Evolutionary conservation across 2,888 invertebrate genomes (phyloP).

Genomic region (Parapristionchus giblindavisi): DNA sequence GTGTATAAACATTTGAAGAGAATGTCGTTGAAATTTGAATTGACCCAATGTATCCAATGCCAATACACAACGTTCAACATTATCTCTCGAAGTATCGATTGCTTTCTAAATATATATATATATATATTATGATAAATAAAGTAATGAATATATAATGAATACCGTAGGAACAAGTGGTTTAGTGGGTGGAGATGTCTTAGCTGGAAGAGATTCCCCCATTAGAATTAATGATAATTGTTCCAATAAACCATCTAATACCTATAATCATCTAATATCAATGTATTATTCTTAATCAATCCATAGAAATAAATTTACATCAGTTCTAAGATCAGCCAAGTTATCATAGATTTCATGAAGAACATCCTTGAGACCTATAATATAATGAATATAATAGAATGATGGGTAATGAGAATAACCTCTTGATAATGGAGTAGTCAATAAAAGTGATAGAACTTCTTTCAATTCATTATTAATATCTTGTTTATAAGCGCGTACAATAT

Average conservation of each 20-base stretch:
- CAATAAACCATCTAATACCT: slow-evolving; percentile 26
- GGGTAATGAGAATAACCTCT: slow-evolving; percentile 45
- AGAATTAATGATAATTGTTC: slow-evolving; percentile 76
- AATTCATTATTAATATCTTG: slow-evolving; percentile 77
- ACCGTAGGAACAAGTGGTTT: slow-evolving; percentile 10
- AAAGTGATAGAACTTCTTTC: slow-evolving; percentile 85
- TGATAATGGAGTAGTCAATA: slow-evolving; percentile 86
- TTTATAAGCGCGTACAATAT: slow-evolving; percentile 84
- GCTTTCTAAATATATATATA: background rate
- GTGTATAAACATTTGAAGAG: slow-evolving; percentile 65
- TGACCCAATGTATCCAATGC: slow-evolving; percentile 90
- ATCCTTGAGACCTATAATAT: slow-evolving; percentile 8
- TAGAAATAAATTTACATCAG: slow-evolving; percentile 31
- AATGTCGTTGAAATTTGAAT: slow-evolving; percentile 76
- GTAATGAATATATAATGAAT: background rate
- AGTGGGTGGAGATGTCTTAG: slow-evolving; percentile 50
- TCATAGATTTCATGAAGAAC: slow-evolving; percentile 21
- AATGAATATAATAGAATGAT: background rate
- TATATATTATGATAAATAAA: background rate
- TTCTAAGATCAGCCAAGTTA: slow-evolving; percentile 1
- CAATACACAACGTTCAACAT: slow-evolving; percentile 85
- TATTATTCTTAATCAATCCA: too few relatives aligned
- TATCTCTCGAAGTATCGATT: slow-evolving; percentile 72
- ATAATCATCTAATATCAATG: background rate
- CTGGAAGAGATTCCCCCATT: slow-evolving; percentile 80